Evolutionary conservation across 1,140 invertebrate species (phyloP).

Genomic region (Cheumatopsyche charites): DNA sequence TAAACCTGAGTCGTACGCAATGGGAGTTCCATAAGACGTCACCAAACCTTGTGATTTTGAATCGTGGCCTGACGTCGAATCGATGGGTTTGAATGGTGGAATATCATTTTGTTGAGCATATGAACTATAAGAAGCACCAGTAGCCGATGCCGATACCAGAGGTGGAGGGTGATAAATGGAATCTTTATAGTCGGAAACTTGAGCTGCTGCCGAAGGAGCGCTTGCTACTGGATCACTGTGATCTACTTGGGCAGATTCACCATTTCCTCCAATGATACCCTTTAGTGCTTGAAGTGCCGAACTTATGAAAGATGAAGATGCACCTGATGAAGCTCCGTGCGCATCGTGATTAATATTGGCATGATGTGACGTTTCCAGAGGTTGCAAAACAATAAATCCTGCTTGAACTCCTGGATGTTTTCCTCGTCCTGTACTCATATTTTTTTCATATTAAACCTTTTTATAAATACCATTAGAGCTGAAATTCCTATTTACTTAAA

Average conservation of each 20-base stretch:
- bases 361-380: constrained; percentile 46
- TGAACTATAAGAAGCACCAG: constrained; percentile 32
- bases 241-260: background rate
- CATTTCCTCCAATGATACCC: constrained; percentile 35
- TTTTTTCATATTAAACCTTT: background rate
- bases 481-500: background rate
- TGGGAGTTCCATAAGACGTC: constrained; percentile 43
- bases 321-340: constrained; percentile 49
- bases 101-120: constrained; percentile 29
- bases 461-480: background rate
- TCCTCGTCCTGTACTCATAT: constrained; percentile 31
- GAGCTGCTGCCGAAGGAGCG: constrained; percentile 52
- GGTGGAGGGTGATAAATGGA: constrained; percentile 42
- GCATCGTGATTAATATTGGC: constrained; percentile 53
- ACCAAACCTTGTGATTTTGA: background rate
- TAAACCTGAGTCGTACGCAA: constrained; percentile 19
- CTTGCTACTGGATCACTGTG: constrained; percentile 52
- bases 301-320: constrained; percentile 28
- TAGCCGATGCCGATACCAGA: constrained; percentile 2
- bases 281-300: constrained; percentile 43
- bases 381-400: constrained; percentile 44
- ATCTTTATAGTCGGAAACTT: constrained; percentile 45
- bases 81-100: constrained; percentile 43
- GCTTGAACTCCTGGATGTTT: constrained; percentile 40
- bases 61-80: background rate